A percentile compares a stretch with the other conserved stretches of the same genome.
Evolutionary conservation across 2,113 vertebrate species (phyloP).

Genomic region (Salvelinus sp.): DNA sequence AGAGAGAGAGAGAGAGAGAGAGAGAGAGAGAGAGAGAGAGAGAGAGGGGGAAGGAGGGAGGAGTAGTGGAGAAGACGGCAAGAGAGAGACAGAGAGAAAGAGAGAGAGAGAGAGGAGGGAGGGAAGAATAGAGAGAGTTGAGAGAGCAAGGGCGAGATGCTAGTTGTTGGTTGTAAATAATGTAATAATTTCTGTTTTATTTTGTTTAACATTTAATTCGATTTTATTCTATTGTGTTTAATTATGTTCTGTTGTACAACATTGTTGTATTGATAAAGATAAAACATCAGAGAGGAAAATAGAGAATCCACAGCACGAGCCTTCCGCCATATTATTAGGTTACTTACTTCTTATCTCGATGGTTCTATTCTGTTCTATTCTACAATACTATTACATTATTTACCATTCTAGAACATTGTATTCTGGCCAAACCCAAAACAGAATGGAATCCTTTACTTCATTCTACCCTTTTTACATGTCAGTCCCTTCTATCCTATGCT

Average conservation of each 20-base stretch:
- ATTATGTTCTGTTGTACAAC: no score
- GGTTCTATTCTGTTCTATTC: no score
- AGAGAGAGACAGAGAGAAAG: background rate
- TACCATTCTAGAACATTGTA: no score
- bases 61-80: no score
- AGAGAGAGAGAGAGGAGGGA: background rate
- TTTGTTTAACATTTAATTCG: background rate
- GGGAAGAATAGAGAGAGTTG: no score
- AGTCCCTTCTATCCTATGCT: slow-evolving; percentile 11
- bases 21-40: background rate
- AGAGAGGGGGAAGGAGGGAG: background rate
- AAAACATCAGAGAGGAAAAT: no score
- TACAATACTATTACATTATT: no score
- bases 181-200: background rate
- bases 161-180: background rate
- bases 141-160: background rate
- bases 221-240: no score
- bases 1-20: background rate
- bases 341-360: no score
- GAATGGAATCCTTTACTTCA: background rate
- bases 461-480: background rate
- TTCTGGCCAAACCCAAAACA: background rate
- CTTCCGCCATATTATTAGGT: no score
- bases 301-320: no score
- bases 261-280: no score